Evolutionary conservation across 2,797 vertebrate species (phyloP), one percentile per base, ranked within the genome.

Genomic region (Buphagus erythrorhynchus): DNA sequence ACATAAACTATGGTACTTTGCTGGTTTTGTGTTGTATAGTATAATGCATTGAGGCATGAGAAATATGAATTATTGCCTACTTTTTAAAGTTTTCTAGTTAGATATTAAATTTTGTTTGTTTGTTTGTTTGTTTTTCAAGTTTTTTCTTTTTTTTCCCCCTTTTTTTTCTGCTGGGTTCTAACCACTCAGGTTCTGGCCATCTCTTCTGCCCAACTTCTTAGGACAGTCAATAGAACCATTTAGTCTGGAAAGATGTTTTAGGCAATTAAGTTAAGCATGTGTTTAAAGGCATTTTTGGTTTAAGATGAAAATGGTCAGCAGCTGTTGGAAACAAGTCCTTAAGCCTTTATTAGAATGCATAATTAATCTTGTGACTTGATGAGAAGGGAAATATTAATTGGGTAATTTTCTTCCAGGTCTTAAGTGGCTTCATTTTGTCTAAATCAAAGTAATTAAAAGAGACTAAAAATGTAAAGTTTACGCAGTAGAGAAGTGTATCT

Each of bases 391-490:
- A 91, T 94, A 96, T 86, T 96, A 95, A 96, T 95, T 93, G 75
- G 76, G 73, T 95, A 93, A 90, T 94, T 94, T 95, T 93, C 89
- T 94, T 76, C 66, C 73, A 81, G 73, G 73, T 82, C 87, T 73
- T 96, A 90, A 95, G 95, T 90, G 87, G 82, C 85, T 96, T 96
- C 71, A 76, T 95, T 96, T 95, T 92, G 29, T 91, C 94, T 93
- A 94, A 97, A 94, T 84, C 82, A 91, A 94, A 95, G 94, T 96
- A 96, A 96, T 96, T 97, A 93, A 93, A 76, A 92, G 79, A 88
- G 85, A 88, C 95, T 83, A 91, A 96, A 95, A 96, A 88, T 90
- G 69, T 94, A 57, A 97, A 81, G 94, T 93, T 95, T 83, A 69
- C 86, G 43, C 55, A 79, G 55, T 57, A 84, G 76, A 81, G 78